These are phyloP conservation scores for Mya arenaria DNA, from an alignment of 1,140 invertebrate species.

Conservation along the genomic window DNA sequence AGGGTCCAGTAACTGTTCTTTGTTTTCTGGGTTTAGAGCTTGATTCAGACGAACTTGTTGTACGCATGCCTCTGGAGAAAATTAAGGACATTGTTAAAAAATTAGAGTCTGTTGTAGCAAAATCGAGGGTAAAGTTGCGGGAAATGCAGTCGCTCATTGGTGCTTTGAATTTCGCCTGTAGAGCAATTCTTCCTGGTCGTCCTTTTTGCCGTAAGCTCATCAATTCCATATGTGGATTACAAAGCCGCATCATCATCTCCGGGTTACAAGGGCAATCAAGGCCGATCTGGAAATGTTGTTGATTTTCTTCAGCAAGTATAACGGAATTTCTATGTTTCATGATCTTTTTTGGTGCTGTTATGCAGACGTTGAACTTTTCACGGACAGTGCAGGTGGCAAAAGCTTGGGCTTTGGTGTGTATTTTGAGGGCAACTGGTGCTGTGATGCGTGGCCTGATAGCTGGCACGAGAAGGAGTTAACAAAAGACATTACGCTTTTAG, in stretches of 20 bases:
- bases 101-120: neutral
- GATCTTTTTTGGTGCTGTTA: constrained; percentile 10
- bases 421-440: constrained; percentile 3
- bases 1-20: neutral
- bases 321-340: constrained; percentile 36
- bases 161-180: constrained; percentile 42
- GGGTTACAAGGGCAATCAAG: constrained; percentile 21
- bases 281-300: constrained; percentile 47
- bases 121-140: constrained; percentile 22
- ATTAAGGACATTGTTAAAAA: constrained; percentile 7
- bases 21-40: constrained; percentile 41
- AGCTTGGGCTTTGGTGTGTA: constrained; percentile 3
- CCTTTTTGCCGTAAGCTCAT: constrained; percentile 33
- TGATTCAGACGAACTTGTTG: constrained; percentile 35
- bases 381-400: constrained; percentile 16
- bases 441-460: neutral
- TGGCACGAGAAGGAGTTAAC: neutral
- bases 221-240: constrained; percentile 14
- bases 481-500: neutral
- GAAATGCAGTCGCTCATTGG: constrained; percentile 53
- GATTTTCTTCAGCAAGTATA: constrained; percentile 39
- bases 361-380: neutral
- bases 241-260: constrained; percentile 37
- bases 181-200: constrained; percentile 27
- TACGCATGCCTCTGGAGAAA: constrained; percentile 1